Base-by-base conservation (phyloP, 2,797 vertebrate species). In the Macrochelys suwanniensis region DNA sequence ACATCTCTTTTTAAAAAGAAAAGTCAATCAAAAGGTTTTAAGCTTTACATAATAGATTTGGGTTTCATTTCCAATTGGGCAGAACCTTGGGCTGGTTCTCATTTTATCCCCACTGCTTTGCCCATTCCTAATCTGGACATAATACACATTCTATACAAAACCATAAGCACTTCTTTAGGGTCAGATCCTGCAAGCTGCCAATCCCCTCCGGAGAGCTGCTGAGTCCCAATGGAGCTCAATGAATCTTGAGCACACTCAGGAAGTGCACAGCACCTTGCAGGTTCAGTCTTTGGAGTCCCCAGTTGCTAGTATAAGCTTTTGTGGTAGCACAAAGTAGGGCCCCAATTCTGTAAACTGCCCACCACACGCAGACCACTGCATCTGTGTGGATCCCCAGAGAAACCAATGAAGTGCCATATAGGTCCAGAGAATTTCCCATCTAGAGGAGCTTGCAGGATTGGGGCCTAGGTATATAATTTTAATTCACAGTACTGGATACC, bases 391-490 rank as follows among this genome's bases (percentile, higher is more conserved):
- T 89, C 74, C 80, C 80, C 4, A 25, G 42, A 49, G 42, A 88
- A 92, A 94, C 6, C 50, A 71, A 42, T 10, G 7, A 31, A 15
- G 25, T 49, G 50, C 54, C 0, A 1, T 82, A 71, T 28, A 57
- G 26, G 85, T 12, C 28, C 50, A 89, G 23, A 25, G 80, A 3
- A 45, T 77, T 84, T 91, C 42, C 33, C 5, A 4, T 8, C 9
- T 87, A 80, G 2, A 42, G 3, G 21, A 77, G 6, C 10, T 89
- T 89, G 17, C 47, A 78, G 25, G 17, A 77, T 23, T 79, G 81
- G 86, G 19, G 37, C 37, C 11, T 25, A 90, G 16, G 49, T 90
- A 57, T 9, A 33, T 83, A 80, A 90, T 87, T 93, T 89, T 90
- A 79, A 74, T 87, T 76, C 51, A 23, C n/a, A 65, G 15, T 42